Conservation (phyloP, 2,113 vertebrate species). For the Oncorhynchus mykiss region DNA sequence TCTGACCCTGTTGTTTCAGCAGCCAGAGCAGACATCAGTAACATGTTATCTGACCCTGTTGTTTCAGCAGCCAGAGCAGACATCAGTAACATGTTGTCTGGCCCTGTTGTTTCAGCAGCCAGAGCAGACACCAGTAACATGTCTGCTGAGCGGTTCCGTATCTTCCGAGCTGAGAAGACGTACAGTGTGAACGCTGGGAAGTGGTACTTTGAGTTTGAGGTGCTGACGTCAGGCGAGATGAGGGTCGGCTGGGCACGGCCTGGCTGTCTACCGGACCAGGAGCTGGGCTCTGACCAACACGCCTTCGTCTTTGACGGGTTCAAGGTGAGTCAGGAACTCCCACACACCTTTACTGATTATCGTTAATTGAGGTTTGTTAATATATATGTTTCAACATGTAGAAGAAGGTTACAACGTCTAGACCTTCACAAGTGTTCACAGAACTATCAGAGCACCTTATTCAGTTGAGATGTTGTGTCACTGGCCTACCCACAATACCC, state of each 20-base stretch:
- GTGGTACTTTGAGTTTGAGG: constrained; percentile 97
- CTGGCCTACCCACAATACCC: no score
- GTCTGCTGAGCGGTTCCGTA: constrained; percentile 87
- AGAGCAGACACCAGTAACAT: constrained; percentile 74
- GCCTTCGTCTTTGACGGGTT: constrained; percentile 95
- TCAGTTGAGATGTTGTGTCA: no score
- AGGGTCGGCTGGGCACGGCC: constrained; percentile 92
- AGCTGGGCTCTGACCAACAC: constrained; percentile 89
- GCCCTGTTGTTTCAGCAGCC: constrained; percentile 63
- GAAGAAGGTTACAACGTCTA: neutral
- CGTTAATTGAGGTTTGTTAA: no score
- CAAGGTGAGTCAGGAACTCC: constrained; percentile 77
- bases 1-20: no score
- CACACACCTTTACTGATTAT: no score
- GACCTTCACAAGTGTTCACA: neutral
- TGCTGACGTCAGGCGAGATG: constrained; percentile 89
- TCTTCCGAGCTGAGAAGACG: constrained; percentile 93
- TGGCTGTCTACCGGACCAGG: constrained; percentile 87
- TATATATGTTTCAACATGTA: neutral
- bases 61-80: no score
- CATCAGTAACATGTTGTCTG: no score
- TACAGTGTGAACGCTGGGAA: constrained; percentile 86
- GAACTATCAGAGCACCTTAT: no score
- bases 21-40: no score
- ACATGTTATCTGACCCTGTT: no score